Evolutionary conservation across 2,888 invertebrate genomes (phyloP), one percentile per base, ranked within the genome.

Genomic region (Tortricodes alternella): DNA sequence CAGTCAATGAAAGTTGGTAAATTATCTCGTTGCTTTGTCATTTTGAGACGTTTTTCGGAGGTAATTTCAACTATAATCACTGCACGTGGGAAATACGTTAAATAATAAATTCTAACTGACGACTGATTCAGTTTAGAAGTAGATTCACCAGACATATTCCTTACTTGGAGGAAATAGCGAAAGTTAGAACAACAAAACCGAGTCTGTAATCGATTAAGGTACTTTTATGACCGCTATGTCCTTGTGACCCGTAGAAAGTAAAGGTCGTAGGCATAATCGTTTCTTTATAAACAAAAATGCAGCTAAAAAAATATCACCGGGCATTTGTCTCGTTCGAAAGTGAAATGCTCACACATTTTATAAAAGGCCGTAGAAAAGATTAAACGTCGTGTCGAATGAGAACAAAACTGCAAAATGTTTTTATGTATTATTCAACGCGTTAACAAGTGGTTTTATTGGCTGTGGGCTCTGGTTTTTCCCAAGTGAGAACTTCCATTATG

Each of bases 241-340:
- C 75, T 76, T 71, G 63, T 74, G 64, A 73, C 67, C 68, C 59
- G 64, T 78, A 78, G 80, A 80, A 81, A 82, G 83, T 66, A 61
- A 71, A 68, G 78, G 74, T 77, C 76, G 65, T 64, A 72, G 69
- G 71, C 71, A 74, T 77, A 79, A 78, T 73, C 73, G 71, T 74
- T 75, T 76, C 76, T 72, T 76, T 73, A 72, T 73, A 67, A 61
- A 43, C 66, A 67, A 73, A 74, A 72, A 71, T 66, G 68, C 73
- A 70, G 69, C 70, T 67, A 66, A 65, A 68, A 70, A 68, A 72
- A 69, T 69, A 70, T 73, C 64, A 63, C 70, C 67, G 63, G 65
- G 61, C 65, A 66, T 78, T 73, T 71, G 76, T 71, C 70, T 67
- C 62, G 64, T 71, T 74, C 72, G 72, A 76, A 73, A 79, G 74